These are phyloP conservation scores for Trididemnum nubilum DNA, from an alignment of 23 tunicate species.

Conservation along the genomic window DNA sequence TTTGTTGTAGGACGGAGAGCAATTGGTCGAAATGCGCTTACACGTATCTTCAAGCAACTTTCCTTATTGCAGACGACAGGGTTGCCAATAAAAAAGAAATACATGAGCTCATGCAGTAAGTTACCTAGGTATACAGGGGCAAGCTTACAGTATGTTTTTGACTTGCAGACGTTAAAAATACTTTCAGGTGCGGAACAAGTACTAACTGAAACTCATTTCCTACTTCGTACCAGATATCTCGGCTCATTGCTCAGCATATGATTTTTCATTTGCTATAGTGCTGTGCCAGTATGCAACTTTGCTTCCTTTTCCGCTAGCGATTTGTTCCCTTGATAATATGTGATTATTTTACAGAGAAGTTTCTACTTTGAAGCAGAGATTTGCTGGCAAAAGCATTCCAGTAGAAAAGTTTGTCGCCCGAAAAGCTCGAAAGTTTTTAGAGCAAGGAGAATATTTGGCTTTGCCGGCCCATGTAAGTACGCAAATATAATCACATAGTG, in stretches of 20 bases:
- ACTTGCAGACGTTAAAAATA: too few relatives aligned
- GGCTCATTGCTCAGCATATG: too few relatives aligned
- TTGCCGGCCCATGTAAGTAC: constrained; percentile 71
- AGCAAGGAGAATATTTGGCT: constrained; percentile 65
- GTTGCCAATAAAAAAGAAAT: constrained; percentile 40
- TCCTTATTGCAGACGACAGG: constrained; percentile 53
- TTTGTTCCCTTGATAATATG: too few relatives aligned
- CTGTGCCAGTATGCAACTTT: too few relatives aligned
- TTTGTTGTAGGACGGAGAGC: constrained; percentile 58
- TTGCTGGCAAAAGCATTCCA: constrained; percentile 97
- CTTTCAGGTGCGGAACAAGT: too few relatives aligned
- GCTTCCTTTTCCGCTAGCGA: too few relatives aligned
- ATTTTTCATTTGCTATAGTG: too few relatives aligned
- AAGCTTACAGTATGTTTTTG: too few relatives aligned
- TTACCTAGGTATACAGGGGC: too few relatives aligned
- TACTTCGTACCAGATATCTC: too few relatives aligned
- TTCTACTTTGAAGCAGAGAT: constrained; percentile 65
- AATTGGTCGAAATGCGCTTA: constrained; percentile 91
- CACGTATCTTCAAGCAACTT: constrained; percentile 67
- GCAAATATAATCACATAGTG: not conserved
- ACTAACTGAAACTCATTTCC: too few relatives aligned
- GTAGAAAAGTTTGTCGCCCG: constrained; percentile 84
- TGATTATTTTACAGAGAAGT: constrained; percentile 75
- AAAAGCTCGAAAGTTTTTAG: constrained; percentile 92
- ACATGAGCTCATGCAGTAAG: constrained; percentile 60